These are phyloP conservation scores for Xiphorhynchus elegans DNA, from an alignment of 2,113 vertebrate species.

Conservation along the genomic window DNA sequence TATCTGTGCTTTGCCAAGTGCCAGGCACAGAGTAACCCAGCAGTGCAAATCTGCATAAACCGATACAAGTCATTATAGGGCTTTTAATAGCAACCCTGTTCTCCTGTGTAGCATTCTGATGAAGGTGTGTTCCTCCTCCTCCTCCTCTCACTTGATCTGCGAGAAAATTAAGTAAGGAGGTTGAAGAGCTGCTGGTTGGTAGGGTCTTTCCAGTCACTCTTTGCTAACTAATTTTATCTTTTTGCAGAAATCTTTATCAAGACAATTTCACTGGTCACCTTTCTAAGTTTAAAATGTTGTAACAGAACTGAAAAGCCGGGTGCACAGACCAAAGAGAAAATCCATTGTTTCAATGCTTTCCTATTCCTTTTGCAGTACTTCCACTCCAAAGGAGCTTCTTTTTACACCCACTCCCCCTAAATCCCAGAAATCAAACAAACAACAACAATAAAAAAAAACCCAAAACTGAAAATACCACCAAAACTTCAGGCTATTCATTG, in stretches of 20 bases:
- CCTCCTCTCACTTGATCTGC: background rate
- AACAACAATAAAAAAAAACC: background rate
- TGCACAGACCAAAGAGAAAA: background rate
- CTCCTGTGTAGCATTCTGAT: slow-evolving; percentile 30
- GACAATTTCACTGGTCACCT: background rate
- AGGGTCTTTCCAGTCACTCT: background rate
- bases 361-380: background rate
- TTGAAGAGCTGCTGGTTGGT: slow-evolving; percentile 8
- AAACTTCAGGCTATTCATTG: background rate
- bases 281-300: background rate
- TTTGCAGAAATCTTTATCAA: background rate
- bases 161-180: slow-evolving; percentile 22
- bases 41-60: slow-evolving; percentile 72
- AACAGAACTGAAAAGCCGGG: background rate
- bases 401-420: background rate
- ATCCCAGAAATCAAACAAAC: background rate
- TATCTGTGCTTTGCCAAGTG: slow-evolving; percentile 69
- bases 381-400: background rate
- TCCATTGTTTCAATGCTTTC: background rate
- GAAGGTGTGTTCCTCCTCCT: slow-evolving; percentile 15
- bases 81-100: slow-evolving; percentile 51
- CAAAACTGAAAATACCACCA: background rate
- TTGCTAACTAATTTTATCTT: background rate
- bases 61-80: slow-evolving; percentile 70
- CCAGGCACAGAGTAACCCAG: slow-evolving; percentile 49